A percentile compares a stretch with the other conserved stretches of the same genome.
phyloP scores from a whole-genome alignment of 2,113 vertebrate species.

The Gobiocypris rarus region DNA sequence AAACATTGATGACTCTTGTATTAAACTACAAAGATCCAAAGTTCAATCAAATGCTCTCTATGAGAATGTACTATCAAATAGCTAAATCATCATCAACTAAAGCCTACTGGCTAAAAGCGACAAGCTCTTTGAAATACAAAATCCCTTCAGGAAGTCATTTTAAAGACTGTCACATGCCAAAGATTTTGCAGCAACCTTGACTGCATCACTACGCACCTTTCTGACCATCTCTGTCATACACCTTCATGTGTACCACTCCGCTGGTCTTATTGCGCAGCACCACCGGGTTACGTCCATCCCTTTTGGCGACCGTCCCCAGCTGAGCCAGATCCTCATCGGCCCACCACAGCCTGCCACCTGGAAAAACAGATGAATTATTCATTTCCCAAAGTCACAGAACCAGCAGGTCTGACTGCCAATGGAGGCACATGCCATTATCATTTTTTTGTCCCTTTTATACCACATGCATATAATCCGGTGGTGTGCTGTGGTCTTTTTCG shows the following conservation, averaged over 20 bases:
- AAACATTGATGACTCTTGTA: too few species aligned
- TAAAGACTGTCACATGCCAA: not conserved
- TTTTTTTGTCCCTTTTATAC: slow-evolving; percentile 23
- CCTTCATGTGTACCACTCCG: slow-evolving; percentile 96
- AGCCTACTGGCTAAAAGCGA: too few species aligned
- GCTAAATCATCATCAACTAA: not conserved
- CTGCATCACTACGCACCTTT: slow-evolving; percentile 79
- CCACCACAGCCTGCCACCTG: slow-evolving; percentile 98
- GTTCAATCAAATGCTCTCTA: not conserved
- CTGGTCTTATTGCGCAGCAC: slow-evolving; percentile 92
- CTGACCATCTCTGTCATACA: slow-evolving; percentile 92
- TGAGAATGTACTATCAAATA: not conserved
- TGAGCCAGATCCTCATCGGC: slow-evolving; percentile 92
- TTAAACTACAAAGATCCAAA: not conserved
- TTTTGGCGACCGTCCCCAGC: slow-evolving; percentile 91
- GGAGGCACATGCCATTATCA: slow-evolving; percentile 33
- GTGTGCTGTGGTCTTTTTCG: slow-evolving; percentile 8
- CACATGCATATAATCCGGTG: not conserved
- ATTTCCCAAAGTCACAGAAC: slow-evolving; percentile 40
- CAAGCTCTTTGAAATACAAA: not conserved
- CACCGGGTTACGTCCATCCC: slow-evolving; percentile 85
- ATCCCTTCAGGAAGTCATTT: not conserved
- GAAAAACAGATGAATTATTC: slow-evolving; percentile 58
- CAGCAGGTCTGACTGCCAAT: slow-evolving; percentile 7
- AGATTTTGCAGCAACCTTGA: not conserved